Evolutionary conservation across 2,797 vertebrate species (phyloP).

Genomic region (Xenopus petersii): DNA sequence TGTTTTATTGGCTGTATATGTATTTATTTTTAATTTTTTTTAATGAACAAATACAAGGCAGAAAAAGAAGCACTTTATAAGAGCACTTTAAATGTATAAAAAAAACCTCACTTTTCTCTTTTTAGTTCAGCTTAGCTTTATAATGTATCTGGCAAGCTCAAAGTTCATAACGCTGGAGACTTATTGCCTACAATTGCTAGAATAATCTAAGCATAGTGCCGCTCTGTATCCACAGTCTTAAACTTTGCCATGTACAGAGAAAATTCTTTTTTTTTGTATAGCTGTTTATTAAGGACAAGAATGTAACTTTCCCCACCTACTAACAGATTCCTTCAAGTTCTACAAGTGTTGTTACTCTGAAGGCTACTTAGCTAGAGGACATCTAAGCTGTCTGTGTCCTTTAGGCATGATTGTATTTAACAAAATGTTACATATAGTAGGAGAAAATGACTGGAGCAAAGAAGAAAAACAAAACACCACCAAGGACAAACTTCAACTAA

Average conservation of each 20-base stretch:
- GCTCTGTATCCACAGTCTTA: conserved; percentile 17
- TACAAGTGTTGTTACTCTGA: conserved; percentile 21
- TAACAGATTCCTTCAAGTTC: conserved; percentile 21
- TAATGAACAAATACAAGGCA: too few species aligned
- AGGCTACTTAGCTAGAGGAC: conserved; percentile 2
- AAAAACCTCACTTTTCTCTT: too few species aligned
- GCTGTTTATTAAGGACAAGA: conserved; percentile 29
- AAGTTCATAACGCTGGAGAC: too few species aligned
- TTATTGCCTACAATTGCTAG: conserved; percentile 13
- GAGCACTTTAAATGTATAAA: too few species aligned
- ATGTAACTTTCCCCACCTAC: conserved; percentile 25
- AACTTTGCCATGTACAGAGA: conserved; percentile 25
- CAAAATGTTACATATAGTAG: conserved; percentile 23
- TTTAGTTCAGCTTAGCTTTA: too few species aligned
- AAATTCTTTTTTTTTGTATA: conserved; percentile 23
- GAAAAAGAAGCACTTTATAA: too few species aligned
- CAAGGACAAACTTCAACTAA: conserved; percentile 14
- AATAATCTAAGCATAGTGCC: conserved; percentile 21
- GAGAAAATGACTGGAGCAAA: conserved; percentile 11
- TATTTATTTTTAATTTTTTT: too few species aligned
- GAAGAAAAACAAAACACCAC: conserved; percentile 14
- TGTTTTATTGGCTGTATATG: too few species aligned
- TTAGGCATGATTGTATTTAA: conserved; percentile 33
- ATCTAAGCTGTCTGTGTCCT: conserved; percentile 18
- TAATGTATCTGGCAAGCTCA: too few species aligned